Evolutionary conservation across 2,888 invertebrate species (phyloP), one percentile per base, ranked within the genome.

Genomic region (Ophioninae sp.): DNA sequence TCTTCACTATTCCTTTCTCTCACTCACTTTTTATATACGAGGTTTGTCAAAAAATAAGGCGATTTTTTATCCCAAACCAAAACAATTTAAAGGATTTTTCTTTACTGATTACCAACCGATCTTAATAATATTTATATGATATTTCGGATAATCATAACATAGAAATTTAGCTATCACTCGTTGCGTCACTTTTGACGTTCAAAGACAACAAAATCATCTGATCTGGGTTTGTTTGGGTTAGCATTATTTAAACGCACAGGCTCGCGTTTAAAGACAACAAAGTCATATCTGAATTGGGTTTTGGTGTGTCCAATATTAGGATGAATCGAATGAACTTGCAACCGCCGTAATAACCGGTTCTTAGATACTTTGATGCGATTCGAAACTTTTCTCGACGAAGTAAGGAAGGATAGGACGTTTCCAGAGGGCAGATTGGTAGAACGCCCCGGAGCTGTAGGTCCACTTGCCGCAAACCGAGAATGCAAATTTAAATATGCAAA

Each of bases 401-500:
- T n/a, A n/a, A n/a, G n/a, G n/a, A n/a, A n/a, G n/a, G n/a, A n/a
- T 67, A 71, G 44, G 68, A 72, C 76, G 59, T 64, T 77, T 64
- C 61, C 30, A 30, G 64, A 64, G 74, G 20, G 64, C 44, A 74
- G 44, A 44, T 37, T 58, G 68, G 68, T 71, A 74, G 61, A 76
- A 73, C 64, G 63, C 71, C 77, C 71, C 58, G 37, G 63, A 64
- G 76, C 71, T 71, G 72, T 79, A 44, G 78, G 64, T 77, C 74
- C 44, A 58, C 76, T 58, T 73, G 22, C 51, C 56, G 22, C 71
- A 20, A 71, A 72, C 59, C 64, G 65, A 61, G 72, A 81, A 87
- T 87, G 79, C 71, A 86, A 88, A 88, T 87, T 88, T 86, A 88
- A 88, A 88, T 88, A 88, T 88, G 88, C 85, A 88, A 88, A 88